These are phyloP conservation scores for Trachymyrmex cornetzi DNA, from an alignment of 1,140 invertebrate genomes.

Conservation along the genomic window DNA sequence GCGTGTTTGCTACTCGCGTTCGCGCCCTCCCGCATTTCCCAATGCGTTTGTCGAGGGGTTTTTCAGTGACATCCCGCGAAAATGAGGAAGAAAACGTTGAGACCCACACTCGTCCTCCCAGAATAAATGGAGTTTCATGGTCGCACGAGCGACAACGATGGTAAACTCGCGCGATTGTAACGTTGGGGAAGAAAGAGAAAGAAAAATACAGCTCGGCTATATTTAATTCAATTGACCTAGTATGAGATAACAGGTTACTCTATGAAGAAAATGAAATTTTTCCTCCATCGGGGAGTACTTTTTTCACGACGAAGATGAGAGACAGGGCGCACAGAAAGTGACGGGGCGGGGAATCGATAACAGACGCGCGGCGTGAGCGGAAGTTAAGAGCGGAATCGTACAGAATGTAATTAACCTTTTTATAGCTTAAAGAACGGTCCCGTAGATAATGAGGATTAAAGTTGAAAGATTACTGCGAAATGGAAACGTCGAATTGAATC, in stretches of 20 bases:
- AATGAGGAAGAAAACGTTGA: not conserved
- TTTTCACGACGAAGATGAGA: conserved; percentile 17
- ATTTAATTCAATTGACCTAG: conserved; percentile 53
- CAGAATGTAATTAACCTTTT: conserved; percentile 62
- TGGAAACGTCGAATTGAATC: conserved; percentile 51
- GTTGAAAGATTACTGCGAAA: conserved; percentile 50
- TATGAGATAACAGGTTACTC: conserved; percentile 44
- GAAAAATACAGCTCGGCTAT: conserved; percentile 8
- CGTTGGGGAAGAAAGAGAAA: not conserved
- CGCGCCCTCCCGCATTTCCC: not conserved
- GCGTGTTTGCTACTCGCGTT: not conserved
- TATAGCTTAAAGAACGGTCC: conserved; percentile 40
- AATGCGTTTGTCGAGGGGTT: conserved; percentile 28
- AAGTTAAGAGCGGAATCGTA: conserved; percentile 45
- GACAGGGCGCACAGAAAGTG: not conserved
- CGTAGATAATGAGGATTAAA: conserved; percentile 55
- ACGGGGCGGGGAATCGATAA: conserved; percentile 49
- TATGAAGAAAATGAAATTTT: conserved; percentile 51
- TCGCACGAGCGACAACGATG: conserved; percentile 8
- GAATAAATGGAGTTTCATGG: conserved; percentile 21
- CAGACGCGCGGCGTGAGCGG: conserved; percentile 32
- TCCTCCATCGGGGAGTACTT: not conserved
- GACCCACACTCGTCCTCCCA: not conserved
- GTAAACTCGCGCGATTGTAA: not conserved
- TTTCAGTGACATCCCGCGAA: not conserved